phyloP scores from a whole-genome alignment of 2,797 vertebrate genomes.

The Coregonus sp. region DNA sequence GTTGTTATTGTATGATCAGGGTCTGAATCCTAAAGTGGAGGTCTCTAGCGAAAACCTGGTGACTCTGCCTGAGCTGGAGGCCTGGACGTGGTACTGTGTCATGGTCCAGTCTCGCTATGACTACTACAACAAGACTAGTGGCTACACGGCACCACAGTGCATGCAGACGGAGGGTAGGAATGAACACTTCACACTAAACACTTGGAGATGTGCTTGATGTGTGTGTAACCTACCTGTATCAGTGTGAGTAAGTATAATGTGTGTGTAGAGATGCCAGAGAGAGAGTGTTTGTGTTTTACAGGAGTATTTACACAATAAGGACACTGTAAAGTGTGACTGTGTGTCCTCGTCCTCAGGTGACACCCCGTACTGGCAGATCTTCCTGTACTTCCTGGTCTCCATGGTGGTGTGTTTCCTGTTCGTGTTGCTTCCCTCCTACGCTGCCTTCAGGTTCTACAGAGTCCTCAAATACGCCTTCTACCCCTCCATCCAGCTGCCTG shows the following conservation, averaged over 20 bases:
- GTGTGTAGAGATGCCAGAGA: neutral
- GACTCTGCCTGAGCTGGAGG: slow-evolving; percentile 50
- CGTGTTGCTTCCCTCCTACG: slow-evolving; percentile 19
- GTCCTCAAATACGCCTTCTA: slow-evolving; percentile 46
- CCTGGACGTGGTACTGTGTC: slow-evolving; percentile 71
- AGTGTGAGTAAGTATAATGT: too few species aligned
- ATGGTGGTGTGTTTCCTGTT: slow-evolving; percentile 50
- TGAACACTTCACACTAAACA: neutral
- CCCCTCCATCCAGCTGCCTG: slow-evolving; percentile 57
- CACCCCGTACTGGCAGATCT: slow-evolving; percentile 57
- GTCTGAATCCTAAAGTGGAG: neutral
- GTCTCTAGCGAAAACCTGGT: slow-evolving; percentile 22
- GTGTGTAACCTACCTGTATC: too few species aligned
- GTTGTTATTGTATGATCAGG: slow-evolving; percentile 34
- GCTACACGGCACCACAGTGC: slow-evolving; percentile 58
- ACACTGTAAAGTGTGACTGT: slow-evolving; percentile 5
- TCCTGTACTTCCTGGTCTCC: slow-evolving; percentile 60
- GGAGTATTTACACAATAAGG: neutral
- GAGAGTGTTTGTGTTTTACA: neutral
- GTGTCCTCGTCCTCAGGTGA: slow-evolving; percentile 49
- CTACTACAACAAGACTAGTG: slow-evolving; percentile 63
- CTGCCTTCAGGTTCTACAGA: slow-evolving; percentile 30
- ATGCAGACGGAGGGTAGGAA: slow-evolving; percentile 55
- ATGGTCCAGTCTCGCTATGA: slow-evolving; percentile 46
- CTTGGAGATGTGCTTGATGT: neutral